phyloP scores from a whole-genome alignment of 1,140 invertebrate genomes.

The Eumeta japonica region DNA sequence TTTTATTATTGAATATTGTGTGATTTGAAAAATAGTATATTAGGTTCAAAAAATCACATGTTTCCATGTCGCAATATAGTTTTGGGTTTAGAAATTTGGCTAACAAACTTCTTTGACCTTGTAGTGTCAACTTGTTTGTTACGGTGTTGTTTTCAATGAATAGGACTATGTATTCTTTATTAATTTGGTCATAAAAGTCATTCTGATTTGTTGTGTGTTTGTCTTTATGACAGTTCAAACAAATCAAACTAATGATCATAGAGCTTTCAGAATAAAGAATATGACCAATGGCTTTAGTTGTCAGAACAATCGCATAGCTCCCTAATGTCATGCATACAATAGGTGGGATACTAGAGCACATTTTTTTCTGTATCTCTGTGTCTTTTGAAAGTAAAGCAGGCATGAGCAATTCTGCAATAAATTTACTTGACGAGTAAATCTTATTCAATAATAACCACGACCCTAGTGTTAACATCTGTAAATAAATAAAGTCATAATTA shows the following conservation, averaged over 20 bases:
- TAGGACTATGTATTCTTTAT: slow-evolving; percentile 15
- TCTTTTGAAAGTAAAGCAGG: slow-evolving; percentile 35
- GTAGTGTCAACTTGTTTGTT: slow-evolving; percentile 17
- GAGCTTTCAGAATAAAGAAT: slow-evolving; percentile 21
- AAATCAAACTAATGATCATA: slow-evolving; percentile 23
- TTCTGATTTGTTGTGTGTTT: background rate
- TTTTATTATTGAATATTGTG: slow-evolving; percentile 35
- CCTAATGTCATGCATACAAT: slow-evolving; percentile 34
- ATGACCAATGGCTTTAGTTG: slow-evolving; percentile 17
- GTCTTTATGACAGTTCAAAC: slow-evolving; percentile 29
- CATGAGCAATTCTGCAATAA: slow-evolving; percentile 38
- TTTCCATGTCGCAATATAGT: slow-evolving; percentile 25
- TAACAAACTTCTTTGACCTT: slow-evolving; percentile 30
- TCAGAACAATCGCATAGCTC: slow-evolving; percentile 20
- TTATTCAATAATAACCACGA: slow-evolving; percentile 30
- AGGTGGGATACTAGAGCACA: slow-evolving; percentile 21
- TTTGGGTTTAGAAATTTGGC: slow-evolving; percentile 41
- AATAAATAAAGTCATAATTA: slow-evolving; percentile 9
- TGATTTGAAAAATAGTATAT: slow-evolving; percentile 34
- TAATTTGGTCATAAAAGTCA: slow-evolving; percentile 7
- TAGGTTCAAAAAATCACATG: slow-evolving; percentile 31
- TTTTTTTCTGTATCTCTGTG: slow-evolving; percentile 20
- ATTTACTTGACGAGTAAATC: slow-evolving; percentile 28
- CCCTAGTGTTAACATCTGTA: slow-evolving; percentile 31
- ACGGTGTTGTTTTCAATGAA: slow-evolving; percentile 15